Percentiles rank a stretch among this genome's conserved stretches.
Evolutionary conservation across 1,140 invertebrate species (phyloP).

Genomic region (Caenorhabditis elegans): DNA sequence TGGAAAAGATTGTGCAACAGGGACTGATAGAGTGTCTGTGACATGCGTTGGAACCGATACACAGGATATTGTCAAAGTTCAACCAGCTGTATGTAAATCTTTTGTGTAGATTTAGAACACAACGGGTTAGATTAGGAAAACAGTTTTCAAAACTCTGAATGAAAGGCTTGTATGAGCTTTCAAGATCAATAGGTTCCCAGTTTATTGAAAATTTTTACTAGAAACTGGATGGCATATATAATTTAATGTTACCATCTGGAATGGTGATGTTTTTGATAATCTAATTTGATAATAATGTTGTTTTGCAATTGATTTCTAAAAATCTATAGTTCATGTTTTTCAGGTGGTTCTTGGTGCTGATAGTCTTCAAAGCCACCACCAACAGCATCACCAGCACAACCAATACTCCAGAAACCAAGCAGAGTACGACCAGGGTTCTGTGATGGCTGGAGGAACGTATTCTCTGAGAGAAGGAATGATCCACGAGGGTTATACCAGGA

Average conservation of each 20-base stretch:
- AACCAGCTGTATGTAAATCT: not conserved
- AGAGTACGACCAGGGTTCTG: conserved; percentile 11
- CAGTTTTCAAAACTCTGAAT: too few species aligned
- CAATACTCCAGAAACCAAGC: not conserved
- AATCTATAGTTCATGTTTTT: too few species aligned
- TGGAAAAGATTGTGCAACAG: conserved; percentile 18
- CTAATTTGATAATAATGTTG: too few species aligned
- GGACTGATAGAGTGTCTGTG: not conserved
- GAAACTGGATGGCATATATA: too few species aligned
- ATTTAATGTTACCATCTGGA: too few species aligned
- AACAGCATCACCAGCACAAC: not conserved
- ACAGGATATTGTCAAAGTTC: conserved; percentile 2
- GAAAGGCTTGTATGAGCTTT: too few species aligned
- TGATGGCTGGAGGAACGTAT: conserved; percentile 28
- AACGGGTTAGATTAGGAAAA: too few species aligned
- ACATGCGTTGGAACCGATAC: conserved; percentile 11
- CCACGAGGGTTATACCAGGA: not conserved
- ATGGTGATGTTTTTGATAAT: too few species aligned
- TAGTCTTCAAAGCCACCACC: not conserved
- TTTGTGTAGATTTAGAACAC: too few species aligned
- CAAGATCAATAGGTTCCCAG: too few species aligned
- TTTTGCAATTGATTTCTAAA: too few species aligned
- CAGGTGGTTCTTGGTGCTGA: conserved; percentile 4
- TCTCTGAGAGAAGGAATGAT: conserved; percentile 30
- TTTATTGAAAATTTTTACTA: too few species aligned